These are phyloP conservation scores for Eunapius fragilis DNA, from an alignment of 37 sponge, comb jelly and placozoan genomes.

Conservation along the genomic window DNA sequence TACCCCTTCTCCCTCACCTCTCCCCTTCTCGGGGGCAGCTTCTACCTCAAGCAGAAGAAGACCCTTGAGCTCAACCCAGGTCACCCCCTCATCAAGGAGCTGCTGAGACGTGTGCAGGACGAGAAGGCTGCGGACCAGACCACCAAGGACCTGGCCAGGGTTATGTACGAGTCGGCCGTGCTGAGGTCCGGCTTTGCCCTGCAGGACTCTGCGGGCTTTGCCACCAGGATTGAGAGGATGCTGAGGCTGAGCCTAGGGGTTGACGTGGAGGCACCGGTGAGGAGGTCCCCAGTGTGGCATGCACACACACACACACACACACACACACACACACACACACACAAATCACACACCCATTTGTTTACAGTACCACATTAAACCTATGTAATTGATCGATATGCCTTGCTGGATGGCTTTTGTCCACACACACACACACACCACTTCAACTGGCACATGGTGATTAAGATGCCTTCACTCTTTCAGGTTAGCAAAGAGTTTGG, in stretches of 20 bases:
- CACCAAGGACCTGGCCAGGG: constrained; percentile 81
- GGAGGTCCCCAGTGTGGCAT: not conserved
- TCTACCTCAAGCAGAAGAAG: constrained; percentile 94
- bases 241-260: constrained; percentile 84
- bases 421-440: too few relatives aligned
- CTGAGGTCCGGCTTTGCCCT: constrained; percentile 91
- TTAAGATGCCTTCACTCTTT: not conserved
- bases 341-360: too few relatives aligned
- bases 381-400: too few relatives aligned
- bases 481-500: not conserved
- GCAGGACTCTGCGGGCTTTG: constrained; percentile 89
- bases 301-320: not conserved
- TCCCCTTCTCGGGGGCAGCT: constrained; percentile 37
- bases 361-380: too few relatives aligned
- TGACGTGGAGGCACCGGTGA: constrained; percentile 72
- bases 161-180: constrained; percentile 90
- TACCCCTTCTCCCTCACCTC: too few relatives aligned
- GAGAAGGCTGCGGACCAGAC: constrained; percentile 60
- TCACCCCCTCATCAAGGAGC: constrained; percentile 92
- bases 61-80: constrained; percentile 96
- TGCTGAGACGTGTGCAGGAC: constrained; percentile 65
- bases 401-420: too few relatives aligned
- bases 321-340: not conserved
- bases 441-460: not conserved
- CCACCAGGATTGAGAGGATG: constrained; percentile 93